These are phyloP conservation scores for Cheilinus undulatus DNA, from an alignment of 2,113 vertebrate species.

Conservation along the genomic window DNA sequence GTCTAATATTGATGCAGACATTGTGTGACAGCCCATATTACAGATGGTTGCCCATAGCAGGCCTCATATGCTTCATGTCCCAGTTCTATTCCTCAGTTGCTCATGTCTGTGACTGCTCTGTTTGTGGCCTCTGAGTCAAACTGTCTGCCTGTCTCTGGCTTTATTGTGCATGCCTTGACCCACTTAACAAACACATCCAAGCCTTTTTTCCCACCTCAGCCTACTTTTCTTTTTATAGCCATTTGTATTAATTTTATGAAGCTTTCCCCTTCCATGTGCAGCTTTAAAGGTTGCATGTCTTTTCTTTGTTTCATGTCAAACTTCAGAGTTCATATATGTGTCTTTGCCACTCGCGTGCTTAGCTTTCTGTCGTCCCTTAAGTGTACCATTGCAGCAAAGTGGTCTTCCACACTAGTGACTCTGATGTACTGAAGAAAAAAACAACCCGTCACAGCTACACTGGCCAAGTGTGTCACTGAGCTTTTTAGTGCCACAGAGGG, in stretches of 20 bases:
- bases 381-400: conserved; percentile 30
- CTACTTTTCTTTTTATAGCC: conserved; percentile 8
- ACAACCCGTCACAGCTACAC: conserved; percentile 6
- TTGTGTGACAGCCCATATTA: conserved; percentile 23
- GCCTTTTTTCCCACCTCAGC: not conserved
- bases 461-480: conserved; percentile 68
- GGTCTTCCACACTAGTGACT: conserved; percentile 57
- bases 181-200: conserved; percentile 24
- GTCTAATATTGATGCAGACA: conserved; percentile 21
- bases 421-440: conserved; percentile 26
- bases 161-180: conserved; percentile 37
- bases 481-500: conserved; percentile 50
- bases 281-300: not conserved
- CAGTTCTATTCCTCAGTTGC: conserved; percentile 20
- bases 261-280: conserved; percentile 4
- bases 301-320: not conserved
- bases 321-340: not conserved
- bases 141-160: conserved; percentile 3
- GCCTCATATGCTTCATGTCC: conserved; percentile 18
- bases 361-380: conserved; percentile 24
- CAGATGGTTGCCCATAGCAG: conserved; percentile 35
- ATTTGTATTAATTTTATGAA: not conserved
- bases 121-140: conserved; percentile 27
- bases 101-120: conserved; percentile 23
- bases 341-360: conserved; percentile 7